phyloP scores from a whole-genome alignment of 2,113 vertebrate species.

The Semnornis frantzii region DNA sequence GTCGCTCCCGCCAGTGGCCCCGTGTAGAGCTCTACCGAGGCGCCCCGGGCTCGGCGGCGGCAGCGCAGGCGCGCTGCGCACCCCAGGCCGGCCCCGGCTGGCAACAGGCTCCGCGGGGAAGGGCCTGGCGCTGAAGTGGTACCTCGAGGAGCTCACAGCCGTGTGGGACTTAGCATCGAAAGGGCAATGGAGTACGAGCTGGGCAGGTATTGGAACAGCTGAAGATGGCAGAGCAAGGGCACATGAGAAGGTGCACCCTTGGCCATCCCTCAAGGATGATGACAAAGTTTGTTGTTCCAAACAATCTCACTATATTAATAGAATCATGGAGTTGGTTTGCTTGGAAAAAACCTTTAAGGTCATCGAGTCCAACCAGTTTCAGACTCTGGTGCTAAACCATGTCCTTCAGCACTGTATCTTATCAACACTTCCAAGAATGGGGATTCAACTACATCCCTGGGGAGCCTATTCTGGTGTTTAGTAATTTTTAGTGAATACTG shows the following conservation, averaged over 20 bases:
- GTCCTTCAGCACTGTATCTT: no score
- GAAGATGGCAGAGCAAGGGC: background rate
- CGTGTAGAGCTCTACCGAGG: conserved; percentile 44
- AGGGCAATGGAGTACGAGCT: accelerated
- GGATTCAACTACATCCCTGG: no score
- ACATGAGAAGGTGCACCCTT: accelerated
- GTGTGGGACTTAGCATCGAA: accelerated
- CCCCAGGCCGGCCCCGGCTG: no score
- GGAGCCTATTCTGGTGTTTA: no score
- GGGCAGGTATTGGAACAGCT: background rate
- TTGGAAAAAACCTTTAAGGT: no score
- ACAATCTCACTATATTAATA: accelerated
- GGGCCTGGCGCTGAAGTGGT: background rate
- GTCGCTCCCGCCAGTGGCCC: background rate
- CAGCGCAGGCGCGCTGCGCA: background rate
- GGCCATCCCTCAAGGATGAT: accelerated
- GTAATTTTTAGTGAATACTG: no score
- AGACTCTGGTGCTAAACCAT: no score
- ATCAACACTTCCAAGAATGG: no score
- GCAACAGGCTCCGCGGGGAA: accelerated
- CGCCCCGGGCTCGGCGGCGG: background rate
- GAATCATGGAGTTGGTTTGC: no score
- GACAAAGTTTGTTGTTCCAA: background rate
- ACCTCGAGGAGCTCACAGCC: no score
- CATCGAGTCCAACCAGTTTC: no score